phyloP scores from a whole-genome alignment of 1,140 invertebrate genomes.

The Eulimnadia texana region DNA sequence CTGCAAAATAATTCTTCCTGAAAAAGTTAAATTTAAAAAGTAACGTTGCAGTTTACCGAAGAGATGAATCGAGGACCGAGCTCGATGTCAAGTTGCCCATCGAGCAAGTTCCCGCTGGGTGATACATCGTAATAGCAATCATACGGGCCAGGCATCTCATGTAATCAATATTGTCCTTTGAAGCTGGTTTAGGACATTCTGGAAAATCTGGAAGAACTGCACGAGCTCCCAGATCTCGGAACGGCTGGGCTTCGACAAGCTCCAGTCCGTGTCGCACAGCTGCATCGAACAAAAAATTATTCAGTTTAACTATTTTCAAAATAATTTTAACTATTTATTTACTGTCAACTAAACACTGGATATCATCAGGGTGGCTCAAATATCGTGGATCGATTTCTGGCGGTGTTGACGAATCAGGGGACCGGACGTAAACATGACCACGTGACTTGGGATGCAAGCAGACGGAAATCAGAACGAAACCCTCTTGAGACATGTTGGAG shows the following conservation, averaged over 20 bases:
- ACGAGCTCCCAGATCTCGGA: slow-evolving; percentile 41
- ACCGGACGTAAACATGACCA: slow-evolving; percentile 41
- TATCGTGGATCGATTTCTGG: slow-evolving; percentile 62
- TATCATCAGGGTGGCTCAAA: slow-evolving; percentile 40
- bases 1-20: background rate
- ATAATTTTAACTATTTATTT: slow-evolving; percentile 8
- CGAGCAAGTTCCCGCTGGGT: slow-evolving; percentile 47
- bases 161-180: slow-evolving; percentile 36
- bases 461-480: slow-evolving; percentile 46
- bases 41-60: slow-evolving; percentile 21
- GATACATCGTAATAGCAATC: slow-evolving; percentile 46
- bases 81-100: slow-evolving; percentile 33
- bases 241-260: slow-evolving; percentile 37
- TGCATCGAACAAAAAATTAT: slow-evolving; percentile 22
- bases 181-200: slow-evolving; percentile 34
- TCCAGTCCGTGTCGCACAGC: slow-evolving; percentile 42
- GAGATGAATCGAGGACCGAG: slow-evolving; percentile 35
- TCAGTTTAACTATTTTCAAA: background rate
- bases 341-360: slow-evolving; percentile 45
- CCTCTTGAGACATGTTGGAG: slow-evolving; percentile 43
- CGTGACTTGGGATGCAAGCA: slow-evolving; percentile 50
- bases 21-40: no score
- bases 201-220: slow-evolving; percentile 46
- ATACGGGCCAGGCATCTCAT: slow-evolving; percentile 47
- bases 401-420: slow-evolving; percentile 39